A percentile compares a stretch with the other conserved stretches of the same genome.
phyloP scores from a whole-genome alignment of 1,140 invertebrate genomes.

The Lethocerus indicus region DNA sequence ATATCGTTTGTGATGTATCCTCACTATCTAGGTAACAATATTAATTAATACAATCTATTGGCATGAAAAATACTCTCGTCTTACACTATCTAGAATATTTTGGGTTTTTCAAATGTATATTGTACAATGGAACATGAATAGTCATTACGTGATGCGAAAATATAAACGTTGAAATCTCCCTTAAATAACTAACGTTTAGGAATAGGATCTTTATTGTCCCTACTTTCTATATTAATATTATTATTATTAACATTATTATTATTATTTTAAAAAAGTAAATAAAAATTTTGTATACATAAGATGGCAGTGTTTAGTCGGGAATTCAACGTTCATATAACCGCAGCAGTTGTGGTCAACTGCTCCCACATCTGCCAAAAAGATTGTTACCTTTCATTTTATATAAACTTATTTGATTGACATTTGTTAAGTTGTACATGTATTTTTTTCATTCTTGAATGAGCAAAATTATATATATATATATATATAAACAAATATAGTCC shows the following conservation, averaged over 20 bases:
- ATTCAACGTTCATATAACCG: not conserved
- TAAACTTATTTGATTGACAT: constrained; percentile 6
- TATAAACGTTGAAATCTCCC: no score
- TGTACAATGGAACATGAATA: constrained; percentile 10
- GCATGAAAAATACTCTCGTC: constrained; percentile 11
- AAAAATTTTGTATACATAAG: no score
- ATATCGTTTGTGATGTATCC: constrained; percentile 12
- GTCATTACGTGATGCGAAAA: not conserved
- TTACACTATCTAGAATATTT: constrained; percentile 9
- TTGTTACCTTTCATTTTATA: constrained; percentile 6
- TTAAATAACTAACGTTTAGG: no score
- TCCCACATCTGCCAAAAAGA: not conserved
- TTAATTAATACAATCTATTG: constrained; percentile 7
- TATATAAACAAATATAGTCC: no score
- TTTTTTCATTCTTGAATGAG: constrained; percentile 3
- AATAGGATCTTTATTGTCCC: no score
- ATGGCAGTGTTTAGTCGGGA: no score
- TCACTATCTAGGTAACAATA: constrained; percentile 13
- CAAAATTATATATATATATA: constrained; percentile 3
- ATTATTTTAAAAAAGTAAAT: no score
- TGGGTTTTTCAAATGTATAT: constrained; percentile 8
- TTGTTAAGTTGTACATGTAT: constrained; percentile 3
- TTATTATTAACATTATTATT: no score
- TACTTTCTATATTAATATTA: no score
- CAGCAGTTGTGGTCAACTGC: not conserved